Base-by-base conservation (phyloP, 2,888 invertebrate genomes). In the Amblyjoppa proteus region DNA sequence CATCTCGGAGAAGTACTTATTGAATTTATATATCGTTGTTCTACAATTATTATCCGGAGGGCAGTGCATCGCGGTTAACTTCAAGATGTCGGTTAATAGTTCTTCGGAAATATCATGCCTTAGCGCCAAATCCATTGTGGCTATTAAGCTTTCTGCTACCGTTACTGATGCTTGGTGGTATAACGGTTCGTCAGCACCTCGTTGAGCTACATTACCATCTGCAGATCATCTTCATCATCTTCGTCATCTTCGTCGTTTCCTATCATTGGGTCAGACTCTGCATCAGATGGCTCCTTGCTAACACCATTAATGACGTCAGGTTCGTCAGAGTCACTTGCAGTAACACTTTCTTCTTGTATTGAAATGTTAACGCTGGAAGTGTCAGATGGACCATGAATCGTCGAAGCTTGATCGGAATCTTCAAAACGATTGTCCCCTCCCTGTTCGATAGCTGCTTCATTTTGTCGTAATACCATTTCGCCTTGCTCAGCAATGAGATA, bases 21-120 rank as follows among this genome's bases (percentile, higher is more conserved):
- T 56, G 28, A 86, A 88, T 28, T 56, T 75, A 51, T 88, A 82
- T 16, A 84, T 20, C 7, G 75, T 69, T n/a, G 56, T 83, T 73
- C 81, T 81, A 28, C 86, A 86, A 25, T 71, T 68, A 66, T 84
- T 87, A 28, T 58, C 61, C 3, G 28, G 16, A 20, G 69, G 71
- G 28, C 84, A 86, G 51, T 86, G 86, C 38, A 87, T 56, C 51
- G 70, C 76, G 31, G 68, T 61, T 6, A 75, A 45, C 61, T 74
- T 61, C 38, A 84, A 28, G 0, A 80, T 13, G 64, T 64, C 66
- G 5, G 41, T 56, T 9, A 74, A 49, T 16, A 53, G 9, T 38
- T 28, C 56, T 28, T 13, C 66, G 28, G 68, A 70, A 13, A 84
- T 16, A 0, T 34, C 34, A 38, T 76, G 76, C 1, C 76, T 61